A percentile compares a stretch with the other conserved stretches of the same genome.
These are phyloP conservation scores for Oscheius sp. DNA, from an alignment of 2,888 invertebrate genomes.

Conservation along the genomic window DNA sequence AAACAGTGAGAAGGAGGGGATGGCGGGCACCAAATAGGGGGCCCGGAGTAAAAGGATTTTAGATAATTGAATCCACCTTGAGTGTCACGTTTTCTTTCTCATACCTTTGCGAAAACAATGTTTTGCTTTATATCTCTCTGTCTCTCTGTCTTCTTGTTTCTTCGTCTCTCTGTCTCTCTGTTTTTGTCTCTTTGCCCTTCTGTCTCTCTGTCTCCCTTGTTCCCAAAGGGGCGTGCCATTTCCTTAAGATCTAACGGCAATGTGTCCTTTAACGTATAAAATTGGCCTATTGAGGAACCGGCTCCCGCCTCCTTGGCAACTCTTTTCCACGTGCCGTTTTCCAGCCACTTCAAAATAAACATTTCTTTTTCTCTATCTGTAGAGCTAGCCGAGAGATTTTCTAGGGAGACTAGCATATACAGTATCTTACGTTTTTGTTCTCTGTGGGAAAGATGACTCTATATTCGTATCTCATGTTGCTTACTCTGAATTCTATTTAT, in stretches of 20 bases:
- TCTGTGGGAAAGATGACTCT: too few species aligned
- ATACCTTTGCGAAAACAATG: background rate
- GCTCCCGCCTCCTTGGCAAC: slow-evolving; percentile 1
- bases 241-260: background rate
- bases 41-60: background rate
- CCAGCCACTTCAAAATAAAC: background rate
- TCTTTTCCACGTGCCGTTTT: background rate
- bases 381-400: too few species aligned
- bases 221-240: slow-evolving; percentile 2
- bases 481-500: too few species aligned
- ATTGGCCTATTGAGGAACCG: slow-evolving; percentile 8
- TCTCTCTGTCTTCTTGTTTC: background rate
- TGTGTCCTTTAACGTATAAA: background rate
- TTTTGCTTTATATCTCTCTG: background rate
- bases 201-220: slow-evolving; percentile 6
- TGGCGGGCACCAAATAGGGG: background rate
- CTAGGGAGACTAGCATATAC: too few species aligned
- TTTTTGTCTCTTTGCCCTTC: slow-evolving; percentile 9
- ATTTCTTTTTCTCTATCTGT: background rate
- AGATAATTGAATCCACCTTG: too few species aligned
- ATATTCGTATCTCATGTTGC: too few species aligned
- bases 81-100: background rate
- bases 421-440: too few species aligned
- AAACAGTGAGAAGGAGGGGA: too few species aligned
- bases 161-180: background rate